Conservation (phyloP, 1,140 invertebrate species). For the Aphidius ervi region DNA sequence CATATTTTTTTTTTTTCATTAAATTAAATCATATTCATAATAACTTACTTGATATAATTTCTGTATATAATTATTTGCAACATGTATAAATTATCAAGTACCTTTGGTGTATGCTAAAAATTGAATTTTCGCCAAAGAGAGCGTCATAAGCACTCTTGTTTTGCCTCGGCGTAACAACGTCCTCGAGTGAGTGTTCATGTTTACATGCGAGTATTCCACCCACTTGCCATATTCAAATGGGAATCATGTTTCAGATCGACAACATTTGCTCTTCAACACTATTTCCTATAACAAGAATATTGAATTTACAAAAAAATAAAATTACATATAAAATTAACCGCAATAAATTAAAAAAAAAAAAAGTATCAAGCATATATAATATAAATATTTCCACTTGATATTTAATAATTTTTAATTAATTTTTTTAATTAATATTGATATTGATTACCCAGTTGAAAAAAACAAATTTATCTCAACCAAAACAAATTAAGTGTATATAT, state of each 20-base stretch:
- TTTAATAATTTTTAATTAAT: too few species aligned
- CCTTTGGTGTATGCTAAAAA: constrained; percentile 14
- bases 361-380: too few species aligned
- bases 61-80: background rate
- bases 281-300: background rate
- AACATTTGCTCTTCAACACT: constrained; percentile 9
- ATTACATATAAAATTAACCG: too few species aligned
- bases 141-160: constrained; percentile 23
- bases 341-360: too few species aligned
- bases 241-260: constrained; percentile 12
- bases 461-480: too few species aligned
- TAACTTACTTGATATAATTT: background rate
- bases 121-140: constrained; percentile 21
- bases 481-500: too few species aligned
- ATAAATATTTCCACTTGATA: too few species aligned
- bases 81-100: background rate
- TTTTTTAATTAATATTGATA: too few species aligned
- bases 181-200: constrained; percentile 29
- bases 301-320: too few species aligned
- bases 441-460: too few species aligned
- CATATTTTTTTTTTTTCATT: background rate
- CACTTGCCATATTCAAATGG: constrained; percentile 16
- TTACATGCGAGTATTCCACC: constrained; percentile 27
- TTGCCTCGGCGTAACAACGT: constrained; percentile 23
- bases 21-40: background rate